Evolutionary conservation across 2,888 invertebrate genomes (phyloP), one percentile per base, ranked within the genome.

Genomic region (Hirtodrosophila trivittata): DNA sequence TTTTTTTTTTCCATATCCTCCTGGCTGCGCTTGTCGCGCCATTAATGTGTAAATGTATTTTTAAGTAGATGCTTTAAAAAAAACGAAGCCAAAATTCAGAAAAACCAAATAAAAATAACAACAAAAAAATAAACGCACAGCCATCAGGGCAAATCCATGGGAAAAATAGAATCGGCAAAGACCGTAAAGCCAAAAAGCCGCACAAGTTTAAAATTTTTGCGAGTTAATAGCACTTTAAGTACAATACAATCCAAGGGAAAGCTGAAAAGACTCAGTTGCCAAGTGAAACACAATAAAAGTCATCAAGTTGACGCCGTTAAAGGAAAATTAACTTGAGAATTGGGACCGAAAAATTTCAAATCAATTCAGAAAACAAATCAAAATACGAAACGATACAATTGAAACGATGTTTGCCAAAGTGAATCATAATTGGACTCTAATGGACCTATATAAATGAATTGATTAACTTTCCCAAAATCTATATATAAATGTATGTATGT

Each of bases 11-110:
- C 41, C 26, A 26, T 32, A 21, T 55, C 51, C 45, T 55, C 51
- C 45, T 52, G 54, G 35, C 42, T 35, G 18, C 55, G 51, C 56
- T 49, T 52, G 54, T 57, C 65, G 59, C 70, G 67, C 81, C 85
- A 81, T 81, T 81, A 86, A 84, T 77, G 86, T 82, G 84, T 86
- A 83, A 86, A 82, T 82, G 86, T 82, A 73, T 86, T 86, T 82
- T 82, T 82, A 82, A 82, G 86, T 86, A 83, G 83, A 72, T 63
- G 65, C 65, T 63, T 67, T 42, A 51, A 71, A 66, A 57, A 57
- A 49, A 51, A 33, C 28, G 25, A 18, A 6, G 5, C 32, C 8
- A 12, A 37, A 39, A 37, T n/a, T 28, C 2, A 28, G 28, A n/a
- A 42, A 55, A 21, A 14, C 13, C 12, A n/a, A 46, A 42, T 10